These are phyloP conservation scores for Patella ulyssiponensis DNA, from an alignment of 2,888 invertebrate species.

Conservation along the genomic window DNA sequence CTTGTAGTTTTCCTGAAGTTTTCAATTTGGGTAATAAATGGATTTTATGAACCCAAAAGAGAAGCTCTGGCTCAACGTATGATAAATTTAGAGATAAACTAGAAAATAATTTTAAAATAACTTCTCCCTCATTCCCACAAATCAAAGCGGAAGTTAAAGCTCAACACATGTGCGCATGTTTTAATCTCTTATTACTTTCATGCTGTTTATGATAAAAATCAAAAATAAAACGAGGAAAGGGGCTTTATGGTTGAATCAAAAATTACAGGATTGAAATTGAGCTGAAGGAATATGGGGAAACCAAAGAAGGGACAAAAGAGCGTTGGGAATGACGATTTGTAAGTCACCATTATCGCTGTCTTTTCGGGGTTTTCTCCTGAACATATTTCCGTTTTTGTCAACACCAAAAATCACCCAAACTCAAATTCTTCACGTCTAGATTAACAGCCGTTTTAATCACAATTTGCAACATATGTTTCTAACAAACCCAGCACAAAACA, in stretches of 20 bases:
- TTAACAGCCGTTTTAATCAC: too few species aligned
- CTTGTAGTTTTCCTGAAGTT: too few species aligned
- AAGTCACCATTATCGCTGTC: background rate
- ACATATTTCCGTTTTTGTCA: slow-evolving; percentile 1
- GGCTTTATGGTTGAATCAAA: background rate
- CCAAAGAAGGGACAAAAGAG: slow-evolving; percentile 63
- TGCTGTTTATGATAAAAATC: background rate
- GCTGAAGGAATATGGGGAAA: slow-evolving; percentile 55
- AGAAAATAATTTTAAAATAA: too few species aligned
- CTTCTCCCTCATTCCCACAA: background rate
- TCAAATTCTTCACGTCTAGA: background rate
- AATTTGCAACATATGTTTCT: too few species aligned
- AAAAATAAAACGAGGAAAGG: background rate
- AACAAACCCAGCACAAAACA: too few species aligned
- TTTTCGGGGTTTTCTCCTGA: too few species aligned
- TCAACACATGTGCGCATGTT: slow-evolving; percentile 4
- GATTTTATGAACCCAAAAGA: too few species aligned
- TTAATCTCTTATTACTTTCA: background rate
- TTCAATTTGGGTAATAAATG: too few species aligned
- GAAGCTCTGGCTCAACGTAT: too few species aligned
- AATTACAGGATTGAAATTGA: slow-evolving; percentile 8
- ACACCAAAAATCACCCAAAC: background rate
- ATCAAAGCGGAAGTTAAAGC: background rate
- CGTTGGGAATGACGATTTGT: slow-evolving; percentile 50
- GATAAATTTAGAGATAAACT: too few species aligned